phyloP scores from a whole-genome alignment of 2,888 invertebrate species.

The Shargacucullia verbasci region DNA sequence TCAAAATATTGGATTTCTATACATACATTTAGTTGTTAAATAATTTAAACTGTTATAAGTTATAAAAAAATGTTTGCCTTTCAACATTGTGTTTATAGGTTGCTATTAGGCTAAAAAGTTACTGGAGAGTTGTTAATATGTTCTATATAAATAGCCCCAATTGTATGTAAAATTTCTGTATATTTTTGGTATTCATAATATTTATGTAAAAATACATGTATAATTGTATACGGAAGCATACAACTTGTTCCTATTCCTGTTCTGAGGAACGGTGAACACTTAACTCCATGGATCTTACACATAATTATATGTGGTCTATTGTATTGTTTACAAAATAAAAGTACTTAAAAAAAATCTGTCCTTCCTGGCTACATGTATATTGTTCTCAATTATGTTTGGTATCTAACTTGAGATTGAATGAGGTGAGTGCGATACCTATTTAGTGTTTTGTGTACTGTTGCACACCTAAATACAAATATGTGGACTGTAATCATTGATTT shows the following conservation, averaged over 20 bases:
- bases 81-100: slow-evolving; percentile 9
- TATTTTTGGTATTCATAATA: no score
- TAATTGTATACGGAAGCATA: no score
- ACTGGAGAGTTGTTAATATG: no score
- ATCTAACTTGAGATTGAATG: slow-evolving; percentile 5
- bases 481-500: slow-evolving; percentile 41
- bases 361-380: background rate
- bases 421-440: background rate
- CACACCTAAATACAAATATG: slow-evolving; percentile 30
- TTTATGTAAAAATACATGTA: no score
- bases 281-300: no score
- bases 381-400: slow-evolving; percentile 10
- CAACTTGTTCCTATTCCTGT: no score
- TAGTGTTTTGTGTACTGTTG: slow-evolving; percentile 30
- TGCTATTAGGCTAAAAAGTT: background rate
- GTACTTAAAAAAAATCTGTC: slow-evolving; percentile 33
- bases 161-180: no score
- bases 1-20: background rate
- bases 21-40: no score
- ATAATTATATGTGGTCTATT: no score
- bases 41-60: background rate
- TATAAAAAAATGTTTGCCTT: slow-evolving; percentile 9
- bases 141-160: no score
- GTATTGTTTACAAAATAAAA: slow-evolving; percentile 3
- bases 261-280: no score